These are phyloP conservation scores for Selene dorsalis DNA, from an alignment of 2,797 vertebrate species.

Conservation along the genomic window DNA sequence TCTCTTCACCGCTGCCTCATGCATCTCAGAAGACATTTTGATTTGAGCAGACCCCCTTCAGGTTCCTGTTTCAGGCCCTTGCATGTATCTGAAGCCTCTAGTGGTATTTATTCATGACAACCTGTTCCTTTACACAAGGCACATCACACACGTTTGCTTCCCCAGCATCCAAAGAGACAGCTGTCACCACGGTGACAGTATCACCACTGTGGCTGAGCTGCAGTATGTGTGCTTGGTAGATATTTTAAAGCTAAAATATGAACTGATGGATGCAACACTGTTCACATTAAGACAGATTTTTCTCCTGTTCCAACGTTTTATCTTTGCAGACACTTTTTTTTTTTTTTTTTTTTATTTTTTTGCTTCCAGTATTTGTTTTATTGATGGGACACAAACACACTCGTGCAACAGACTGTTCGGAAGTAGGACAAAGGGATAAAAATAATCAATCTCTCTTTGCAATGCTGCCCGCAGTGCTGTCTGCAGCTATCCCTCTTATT, in stretches of 20 bases:
- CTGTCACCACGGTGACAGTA: constrained; percentile 60
- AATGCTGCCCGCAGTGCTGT: constrained; percentile 1
- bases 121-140: constrained; percentile 57
- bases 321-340: constrained; percentile 33
- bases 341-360: constrained; percentile 5
- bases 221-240: constrained; percentile 20
- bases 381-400: constrained; percentile 60
- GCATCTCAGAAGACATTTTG: constrained; percentile 55
- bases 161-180: constrained; percentile 65
- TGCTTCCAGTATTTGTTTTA: constrained; percentile 55
- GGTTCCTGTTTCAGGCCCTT: constrained; percentile 50
- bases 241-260: constrained; percentile 38
- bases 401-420: constrained; percentile 45
- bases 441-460: constrained; percentile 64
- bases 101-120: constrained; percentile 68
- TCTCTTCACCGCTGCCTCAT: constrained; percentile 34
- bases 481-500: constrained; percentile 45
- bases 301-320: constrained; percentile 24
- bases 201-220: constrained; percentile 41
- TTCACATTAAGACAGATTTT: constrained; percentile 44
- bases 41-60: constrained; percentile 52
- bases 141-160: constrained; percentile 64
- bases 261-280: constrained; percentile 40
- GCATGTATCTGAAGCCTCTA: constrained; percentile 57
- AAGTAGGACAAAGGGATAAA: constrained; percentile 62